phyloP scores from a whole-genome alignment of 1,140 invertebrate genomes.

The Planococcus citri region DNA sequence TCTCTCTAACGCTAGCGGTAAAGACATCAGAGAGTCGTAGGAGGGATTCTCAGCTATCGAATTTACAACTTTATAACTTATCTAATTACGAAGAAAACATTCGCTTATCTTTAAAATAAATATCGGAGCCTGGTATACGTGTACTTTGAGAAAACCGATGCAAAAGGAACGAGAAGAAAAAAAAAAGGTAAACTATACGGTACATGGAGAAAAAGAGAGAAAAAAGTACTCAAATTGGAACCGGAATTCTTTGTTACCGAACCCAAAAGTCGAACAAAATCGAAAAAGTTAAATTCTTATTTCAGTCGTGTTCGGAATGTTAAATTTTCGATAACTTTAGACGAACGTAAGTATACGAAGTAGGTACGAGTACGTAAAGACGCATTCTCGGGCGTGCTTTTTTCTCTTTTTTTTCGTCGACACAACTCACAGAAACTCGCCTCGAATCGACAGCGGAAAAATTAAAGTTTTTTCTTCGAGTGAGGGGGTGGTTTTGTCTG shows the following conservation, averaged over 20 bases:
- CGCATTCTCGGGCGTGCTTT: too few relatives aligned
- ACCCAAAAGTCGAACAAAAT: background rate
- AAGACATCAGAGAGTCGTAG: too few relatives aligned
- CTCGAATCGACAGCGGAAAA: too few relatives aligned
- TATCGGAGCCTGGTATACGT: background rate
- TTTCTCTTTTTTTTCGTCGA: too few relatives aligned
- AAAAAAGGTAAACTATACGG: background rate
- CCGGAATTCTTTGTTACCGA: background rate
- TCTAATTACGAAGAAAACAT: constrained; percentile 7
- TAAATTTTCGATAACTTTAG: background rate
- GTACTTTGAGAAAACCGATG: background rate
- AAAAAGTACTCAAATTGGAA: background rate
- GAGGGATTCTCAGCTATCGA: background rate
- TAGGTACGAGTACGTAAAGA: too few relatives aligned
- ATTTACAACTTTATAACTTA: constrained; percentile 2
- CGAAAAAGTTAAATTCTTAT: constrained; percentile 8
- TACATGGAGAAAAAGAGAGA: background rate
- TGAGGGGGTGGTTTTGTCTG: too few relatives aligned
- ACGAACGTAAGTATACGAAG: too few relatives aligned
- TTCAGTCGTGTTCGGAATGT: background rate
- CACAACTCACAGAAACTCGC: too few relatives aligned
- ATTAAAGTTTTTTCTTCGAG: too few relatives aligned
- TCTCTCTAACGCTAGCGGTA: too few relatives aligned
- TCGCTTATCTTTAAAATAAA: constrained; percentile 3
- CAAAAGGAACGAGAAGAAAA: background rate